Conservation (phyloP, 2,113 vertebrate species). For the Rhadina sibilatrix region DNA sequence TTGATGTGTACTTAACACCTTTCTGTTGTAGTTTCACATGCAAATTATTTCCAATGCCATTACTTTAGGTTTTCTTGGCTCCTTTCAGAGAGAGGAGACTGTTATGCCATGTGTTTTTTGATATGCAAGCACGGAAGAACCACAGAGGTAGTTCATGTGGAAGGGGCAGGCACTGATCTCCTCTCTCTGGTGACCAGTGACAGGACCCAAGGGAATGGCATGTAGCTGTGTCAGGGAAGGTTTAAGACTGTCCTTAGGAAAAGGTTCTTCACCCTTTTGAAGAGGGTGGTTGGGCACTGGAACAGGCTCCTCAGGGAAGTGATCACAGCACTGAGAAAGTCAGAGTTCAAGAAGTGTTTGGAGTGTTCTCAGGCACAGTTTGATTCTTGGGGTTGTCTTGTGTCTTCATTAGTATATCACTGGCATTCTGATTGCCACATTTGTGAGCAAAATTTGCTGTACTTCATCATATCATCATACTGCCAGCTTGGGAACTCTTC, state of each 20-base stretch:
- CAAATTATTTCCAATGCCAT: not conserved
- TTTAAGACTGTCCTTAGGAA: not conserved
- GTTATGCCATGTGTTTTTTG: not conserved
- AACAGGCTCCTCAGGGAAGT: not conserved
- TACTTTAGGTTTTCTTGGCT: not conserved
- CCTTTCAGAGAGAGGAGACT: not conserved
- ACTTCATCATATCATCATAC: accelerated
- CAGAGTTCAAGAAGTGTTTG: not conserved
- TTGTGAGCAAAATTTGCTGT: not conserved
- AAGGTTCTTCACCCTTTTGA: not conserved
- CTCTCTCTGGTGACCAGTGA: not conserved
- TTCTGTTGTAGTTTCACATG: not conserved
- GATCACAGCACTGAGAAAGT: not conserved
- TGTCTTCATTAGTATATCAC: not conserved
- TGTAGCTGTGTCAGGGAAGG: not conserved
- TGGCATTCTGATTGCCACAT: accelerated
- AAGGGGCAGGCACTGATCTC: not conserved
- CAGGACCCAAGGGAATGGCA: not conserved
- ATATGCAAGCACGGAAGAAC: not conserved
- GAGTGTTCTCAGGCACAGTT: not conserved
- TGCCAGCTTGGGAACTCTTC: not conserved
- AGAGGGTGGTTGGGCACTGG: not conserved
- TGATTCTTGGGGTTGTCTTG: not conserved
- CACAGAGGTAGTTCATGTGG: accelerated
- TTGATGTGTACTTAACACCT: not conserved